Percentiles rank a stretch among this genome's conserved stretches.
Evolutionary conservation across 2,888 invertebrate species (phyloP).

Genomic region (Prosopocoilus inquinatus): DNA sequence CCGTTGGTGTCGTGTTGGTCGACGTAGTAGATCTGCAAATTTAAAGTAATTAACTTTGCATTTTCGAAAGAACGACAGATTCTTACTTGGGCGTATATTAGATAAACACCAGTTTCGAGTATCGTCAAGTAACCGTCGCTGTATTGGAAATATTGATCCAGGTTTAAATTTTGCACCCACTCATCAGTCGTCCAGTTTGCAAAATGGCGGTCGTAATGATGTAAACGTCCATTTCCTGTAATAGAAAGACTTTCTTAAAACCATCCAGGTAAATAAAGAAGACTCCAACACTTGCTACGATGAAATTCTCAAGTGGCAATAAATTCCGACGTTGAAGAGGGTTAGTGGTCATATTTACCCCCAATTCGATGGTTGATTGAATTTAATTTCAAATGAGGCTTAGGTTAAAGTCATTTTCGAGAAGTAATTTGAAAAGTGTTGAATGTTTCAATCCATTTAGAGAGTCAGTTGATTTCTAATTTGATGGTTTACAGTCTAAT

Average conservation of each 20-base stretch:
- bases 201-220: constrained; percentile 62
- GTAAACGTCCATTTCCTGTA: constrained; percentile 64
- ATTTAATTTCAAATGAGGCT: neutral
- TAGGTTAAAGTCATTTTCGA: too few relatives aligned
- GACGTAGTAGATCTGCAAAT: constrained; percentile 70
- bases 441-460: too few relatives aligned
- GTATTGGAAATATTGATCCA: constrained; percentile 61
- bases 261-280: constrained; percentile 5
- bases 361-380: too few relatives aligned
- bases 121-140: constrained; percentile 64
- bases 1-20: constrained; percentile 76
- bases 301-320: too few relatives aligned
- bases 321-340: too few relatives aligned
- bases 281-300: too few relatives aligned
- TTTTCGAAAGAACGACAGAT: neutral
- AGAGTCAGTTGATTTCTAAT: too few relatives aligned
- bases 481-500: too few relatives aligned
- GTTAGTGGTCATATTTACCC: too few relatives aligned
- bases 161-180: constrained; percentile 62
- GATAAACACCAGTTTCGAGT: constrained; percentile 70
- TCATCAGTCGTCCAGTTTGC: constrained; percentile 65
- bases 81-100: constrained; percentile 70
- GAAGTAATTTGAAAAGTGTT: too few relatives aligned
- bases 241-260: constrained; percentile 10
- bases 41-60: constrained; percentile 9